Evolutionary conservation across 2,113 vertebrate genomes (phyloP), one percentile per base, ranked within the genome.

Genomic region (Ibidorhyncha struthersii): DNA sequence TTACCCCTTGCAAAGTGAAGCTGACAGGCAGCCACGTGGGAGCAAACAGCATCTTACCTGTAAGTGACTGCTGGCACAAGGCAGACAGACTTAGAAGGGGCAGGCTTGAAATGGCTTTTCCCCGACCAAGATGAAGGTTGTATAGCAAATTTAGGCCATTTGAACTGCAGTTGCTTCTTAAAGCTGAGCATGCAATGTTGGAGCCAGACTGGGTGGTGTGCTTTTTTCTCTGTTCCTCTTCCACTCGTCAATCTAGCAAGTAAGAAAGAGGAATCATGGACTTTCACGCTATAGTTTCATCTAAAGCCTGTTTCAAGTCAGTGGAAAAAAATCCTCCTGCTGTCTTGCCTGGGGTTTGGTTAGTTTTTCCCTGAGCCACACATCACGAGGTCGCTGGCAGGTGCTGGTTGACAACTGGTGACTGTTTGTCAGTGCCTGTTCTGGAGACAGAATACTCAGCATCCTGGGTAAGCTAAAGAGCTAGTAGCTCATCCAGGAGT

Each of bases 171-270:
- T 55, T 78, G 47, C 70, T 71, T 92, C 90, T 86, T 61, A 12
- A 76, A 86, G 90, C 83, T 63, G 73, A 61, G 82, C 0, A 0
- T 76, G 80, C 56, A 16, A 14, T 20, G 40, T 78, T 12, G 7
- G 62, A 62, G 77, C 67, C 47, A 30, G 47, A 9, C 61, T 56
- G 91, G 56, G 73, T 65, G 69, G 34, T 82, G 72, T 55, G 26
- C 59, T 90, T 72, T 59, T 90, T 72, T 86, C 86, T 85, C 84
- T 95, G 90, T 97, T 96, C 91, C 93, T 87, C 96, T 96, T 95
- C 83, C 89, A 89, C 72, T 78, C 4, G 0, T 25, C 76, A 78
- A 11, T 50, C 18, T 30, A 29, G 49, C 77, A 62, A 47, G 55
- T 52, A n/a, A 74, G 69, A 92, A 97, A 95, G 89, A 86, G 90